Evolutionary conservation across 2,797 vertebrate genomes (phyloP), one percentile per base, ranked within the genome.

Genomic region (Lacerta bilineata): DNA sequence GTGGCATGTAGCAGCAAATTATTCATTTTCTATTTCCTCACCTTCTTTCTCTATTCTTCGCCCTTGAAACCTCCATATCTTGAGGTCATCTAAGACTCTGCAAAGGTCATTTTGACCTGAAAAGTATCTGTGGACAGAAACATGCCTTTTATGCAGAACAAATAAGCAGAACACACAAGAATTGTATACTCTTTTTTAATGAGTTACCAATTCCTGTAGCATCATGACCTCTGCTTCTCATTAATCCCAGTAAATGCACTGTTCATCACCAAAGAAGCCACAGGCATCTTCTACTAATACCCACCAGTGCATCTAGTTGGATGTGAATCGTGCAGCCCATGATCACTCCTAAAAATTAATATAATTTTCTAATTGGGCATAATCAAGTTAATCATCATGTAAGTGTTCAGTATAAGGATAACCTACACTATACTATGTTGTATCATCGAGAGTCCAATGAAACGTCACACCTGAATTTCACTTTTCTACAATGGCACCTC

Each of bases 61-160:
- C 46, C 7, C 59, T 18, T 41, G 36, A 55, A 84, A 29, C 17
- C 23, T 76, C 81, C 29, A 8, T 83, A 29, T 36, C 18, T n/a
- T 87, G 80, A 83, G 80, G 43, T 82, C 20, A 87, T 9, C 20
- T 81, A 43, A 64, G 41, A 46, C 36, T 66, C 55, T 75, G 39
- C 55, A 61, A 82, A 76, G 69, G 39, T 5, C 41, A 76, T n/a
- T 66, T 78, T 46, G 84, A 66, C 59, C 59, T 61, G 29, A 82
- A 66, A 27, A 36, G 36, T 25, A 87, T 20, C 80, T 17, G 11
- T 36, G 50, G 23, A 83, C 41, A 81, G 20, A 43, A 43, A 59
- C 10, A 43, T 61, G 61, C 2, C 10, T 11, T 75, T 82, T 81
- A 20, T 75, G 17, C 18, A 64, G 18, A 81, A 33, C 39, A 66